Percentiles rank a stretch among this genome's conserved stretches.
phyloP scores from a whole-genome alignment of 2,888 invertebrate species.

The Cryptocephalus moraei region DNA sequence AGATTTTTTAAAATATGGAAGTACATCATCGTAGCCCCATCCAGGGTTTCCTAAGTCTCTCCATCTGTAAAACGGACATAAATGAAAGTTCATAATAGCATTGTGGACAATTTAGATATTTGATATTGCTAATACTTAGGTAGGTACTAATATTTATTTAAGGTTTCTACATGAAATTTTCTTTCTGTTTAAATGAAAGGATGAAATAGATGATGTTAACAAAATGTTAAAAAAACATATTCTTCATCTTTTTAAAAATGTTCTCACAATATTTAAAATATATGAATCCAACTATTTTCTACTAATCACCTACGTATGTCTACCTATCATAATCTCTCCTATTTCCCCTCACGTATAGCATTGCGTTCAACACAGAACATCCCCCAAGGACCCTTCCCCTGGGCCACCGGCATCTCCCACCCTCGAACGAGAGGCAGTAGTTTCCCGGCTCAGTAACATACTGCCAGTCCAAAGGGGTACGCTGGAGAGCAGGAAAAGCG shows the following conservation, averaged over 20 bases:
- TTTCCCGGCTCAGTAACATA: constrained; percentile 58
- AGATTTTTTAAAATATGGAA: constrained; percentile 70
- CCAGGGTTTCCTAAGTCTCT: constrained; percentile 60
- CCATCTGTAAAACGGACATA: constrained; percentile 46
- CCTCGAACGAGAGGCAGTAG: constrained; percentile 60
- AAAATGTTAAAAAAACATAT: no score
- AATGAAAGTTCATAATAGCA: no score
- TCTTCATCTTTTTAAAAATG: no score
- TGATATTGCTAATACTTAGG: no score
- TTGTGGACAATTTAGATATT: no score
- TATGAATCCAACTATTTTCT: no score
- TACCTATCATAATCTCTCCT: constrained; percentile 65
- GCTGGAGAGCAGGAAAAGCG: constrained; percentile 60
- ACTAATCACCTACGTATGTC: not conserved
- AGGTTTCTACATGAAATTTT: no score
- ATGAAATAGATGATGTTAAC: no score
- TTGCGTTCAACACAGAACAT: constrained; percentile 76
- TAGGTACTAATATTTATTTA: no score
- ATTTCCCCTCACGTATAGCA: constrained; percentile 83
- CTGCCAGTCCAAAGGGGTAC: constrained; percentile 71
- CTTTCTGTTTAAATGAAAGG: no score
- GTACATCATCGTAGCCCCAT: constrained; percentile 67
- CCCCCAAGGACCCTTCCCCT: constrained; percentile 73
- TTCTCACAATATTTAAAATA: no score
- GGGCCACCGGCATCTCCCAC: constrained; percentile 61